Percentiles rank a stretch among this genome's conserved stretches.
Conservation (phyloP, 2,797 vertebrate genomes). For the Balearica regulorum region DNA sequence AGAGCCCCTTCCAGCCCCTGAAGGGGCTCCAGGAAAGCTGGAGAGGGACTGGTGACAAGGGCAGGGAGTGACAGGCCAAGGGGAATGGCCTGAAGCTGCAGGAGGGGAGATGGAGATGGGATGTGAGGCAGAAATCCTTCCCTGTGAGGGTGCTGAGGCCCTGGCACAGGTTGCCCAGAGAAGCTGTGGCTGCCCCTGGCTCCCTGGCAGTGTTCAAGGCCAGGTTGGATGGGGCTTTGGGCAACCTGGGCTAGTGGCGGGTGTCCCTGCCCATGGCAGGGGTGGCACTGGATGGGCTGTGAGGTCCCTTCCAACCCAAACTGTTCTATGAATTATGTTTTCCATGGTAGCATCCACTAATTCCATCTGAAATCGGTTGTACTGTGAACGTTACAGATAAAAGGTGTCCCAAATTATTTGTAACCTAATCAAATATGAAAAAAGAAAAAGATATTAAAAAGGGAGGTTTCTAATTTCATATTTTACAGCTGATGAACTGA, state of each 20-base stretch:
- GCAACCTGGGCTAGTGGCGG: not conserved
- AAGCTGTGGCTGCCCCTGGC: not conserved
- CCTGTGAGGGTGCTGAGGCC: not conserved
- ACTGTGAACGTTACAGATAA: not conserved
- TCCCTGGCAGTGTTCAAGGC: not conserved
- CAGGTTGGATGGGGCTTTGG: fast-evolving
- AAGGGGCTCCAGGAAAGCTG: not conserved
- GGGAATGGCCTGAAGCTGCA: no score
- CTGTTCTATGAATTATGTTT: not conserved
- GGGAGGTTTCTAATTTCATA: not conserved
- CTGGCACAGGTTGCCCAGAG: not conserved
- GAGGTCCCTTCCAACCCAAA: not conserved
- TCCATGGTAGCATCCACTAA: not conserved
- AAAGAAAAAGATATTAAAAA: not conserved
- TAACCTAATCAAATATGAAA: not conserved
- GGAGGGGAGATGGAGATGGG: no score
- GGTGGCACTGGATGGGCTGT: not conserved
- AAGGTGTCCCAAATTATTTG: not conserved
- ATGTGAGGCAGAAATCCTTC: not conserved
- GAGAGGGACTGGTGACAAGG: no score
- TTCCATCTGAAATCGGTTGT: not conserved
- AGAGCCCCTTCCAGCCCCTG: no score
- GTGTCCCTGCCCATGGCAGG: not conserved
- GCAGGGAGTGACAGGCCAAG: no score
- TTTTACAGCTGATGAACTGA: not conserved